Conservation (phyloP, 2,888 invertebrate species). For the Synanthedon myopaeformis region DNA sequence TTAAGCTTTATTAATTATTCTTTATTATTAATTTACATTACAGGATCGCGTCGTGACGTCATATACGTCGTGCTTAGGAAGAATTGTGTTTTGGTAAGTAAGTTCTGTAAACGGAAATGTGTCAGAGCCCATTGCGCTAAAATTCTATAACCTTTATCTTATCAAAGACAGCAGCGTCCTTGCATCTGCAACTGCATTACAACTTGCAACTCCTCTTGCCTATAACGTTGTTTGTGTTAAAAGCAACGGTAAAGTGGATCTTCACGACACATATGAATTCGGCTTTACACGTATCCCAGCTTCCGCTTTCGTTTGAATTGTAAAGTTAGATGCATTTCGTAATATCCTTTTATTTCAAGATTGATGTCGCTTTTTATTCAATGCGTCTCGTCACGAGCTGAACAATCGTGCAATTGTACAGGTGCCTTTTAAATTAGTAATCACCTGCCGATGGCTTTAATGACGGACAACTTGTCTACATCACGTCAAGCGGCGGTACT, state of each 20-base stretch:
- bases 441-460: constrained; percentile 35
- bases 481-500: constrained; percentile 17
- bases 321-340: not conserved
- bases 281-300: not conserved
- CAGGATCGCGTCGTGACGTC: no score
- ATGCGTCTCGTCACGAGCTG: constrained; percentile 17
- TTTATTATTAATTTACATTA: constrained; percentile 11
- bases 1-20: constrained; percentile 26
- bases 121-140: no score
- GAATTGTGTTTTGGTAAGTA: no score
- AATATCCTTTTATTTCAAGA: constrained; percentile 4
- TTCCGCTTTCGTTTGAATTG: not conserved
- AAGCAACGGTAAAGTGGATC: no score
- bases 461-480: constrained; percentile 21
- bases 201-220: no score
- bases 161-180: no score
- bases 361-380: constrained; percentile 9
- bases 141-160: no score
- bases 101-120: no score
- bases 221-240: no score
- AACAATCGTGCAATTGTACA: constrained; percentile 15
- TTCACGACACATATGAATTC: no score
- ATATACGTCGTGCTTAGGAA: no score
- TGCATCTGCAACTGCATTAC: no score
- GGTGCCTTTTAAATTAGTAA: constrained; percentile 28